Percentiles rank a stretch among this genome's conserved stretches.
Conservation (phyloP, 2,113 vertebrate species). For the Gymnogyps californianus region DNA sequence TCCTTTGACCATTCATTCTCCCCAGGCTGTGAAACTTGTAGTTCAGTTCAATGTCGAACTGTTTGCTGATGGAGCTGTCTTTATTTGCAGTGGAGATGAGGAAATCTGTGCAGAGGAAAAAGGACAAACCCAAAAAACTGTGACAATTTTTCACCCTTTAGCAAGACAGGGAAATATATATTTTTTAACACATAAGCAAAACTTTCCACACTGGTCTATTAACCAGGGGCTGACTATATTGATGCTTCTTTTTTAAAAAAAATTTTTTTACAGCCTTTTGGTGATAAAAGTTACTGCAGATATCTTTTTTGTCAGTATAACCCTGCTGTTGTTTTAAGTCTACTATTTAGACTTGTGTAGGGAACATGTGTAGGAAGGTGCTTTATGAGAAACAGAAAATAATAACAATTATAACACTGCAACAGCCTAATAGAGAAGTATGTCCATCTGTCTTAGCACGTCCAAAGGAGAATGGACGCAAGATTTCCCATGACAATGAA, state of each 20-base stretch:
- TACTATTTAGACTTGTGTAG: neutral
- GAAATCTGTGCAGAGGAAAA: neutral
- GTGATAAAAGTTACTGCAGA: neutral
- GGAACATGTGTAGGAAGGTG: neutral
- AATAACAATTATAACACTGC: neutral
- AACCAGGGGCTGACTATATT: accelerated
- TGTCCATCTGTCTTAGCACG: neutral
- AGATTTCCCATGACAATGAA: neutral
- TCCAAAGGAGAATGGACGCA: neutral
- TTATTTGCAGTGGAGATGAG: neutral
- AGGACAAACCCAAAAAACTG: neutral
- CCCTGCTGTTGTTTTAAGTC: neutral
- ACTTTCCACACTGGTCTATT: neutral
- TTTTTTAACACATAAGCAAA: neutral
- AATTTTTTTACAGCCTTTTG: neutral
- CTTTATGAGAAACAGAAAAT: neutral
- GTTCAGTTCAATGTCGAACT: neutral
- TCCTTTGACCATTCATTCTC: neutral
- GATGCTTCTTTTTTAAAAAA: neutral
- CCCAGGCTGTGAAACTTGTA: neutral
- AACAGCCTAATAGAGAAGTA: neutral
- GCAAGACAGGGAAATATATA: neutral
- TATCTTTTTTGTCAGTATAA: neutral
- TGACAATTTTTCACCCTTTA: neutral
- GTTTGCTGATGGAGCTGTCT: neutral